Conservation (phyloP, 2,797 vertebrate genomes). For the Myoxocephalus aenaeus region DNA sequence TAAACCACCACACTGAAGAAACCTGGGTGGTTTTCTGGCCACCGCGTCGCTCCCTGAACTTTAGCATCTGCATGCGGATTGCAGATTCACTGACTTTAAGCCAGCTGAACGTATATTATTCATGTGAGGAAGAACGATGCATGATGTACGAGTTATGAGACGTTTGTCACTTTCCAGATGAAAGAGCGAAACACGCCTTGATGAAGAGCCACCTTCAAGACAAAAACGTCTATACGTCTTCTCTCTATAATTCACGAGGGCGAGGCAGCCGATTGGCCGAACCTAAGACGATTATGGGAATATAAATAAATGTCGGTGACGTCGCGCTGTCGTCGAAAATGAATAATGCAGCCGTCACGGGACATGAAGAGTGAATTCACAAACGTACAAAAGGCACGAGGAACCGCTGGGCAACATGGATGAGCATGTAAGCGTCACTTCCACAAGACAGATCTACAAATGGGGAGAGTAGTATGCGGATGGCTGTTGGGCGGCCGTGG, state of each 20-base stretch:
- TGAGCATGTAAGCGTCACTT: neutral
- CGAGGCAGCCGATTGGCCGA: neutral
- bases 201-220: neutral
- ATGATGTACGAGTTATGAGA: neutral
- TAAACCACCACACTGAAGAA: neutral
- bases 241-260: neutral
- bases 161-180: neutral
- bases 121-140: neutral
- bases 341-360: constrained; percentile 27
- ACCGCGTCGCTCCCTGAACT: neutral
- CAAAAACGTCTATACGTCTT: neutral
- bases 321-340: constrained; percentile 12
- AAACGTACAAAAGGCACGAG: constrained; percentile 16
- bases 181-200: constrained; percentile 11
- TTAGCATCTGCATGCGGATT: neutral
- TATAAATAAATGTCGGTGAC: constrained; percentile 58
- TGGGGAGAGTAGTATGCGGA: neutral
- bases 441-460: neutral
- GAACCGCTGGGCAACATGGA: neutral
- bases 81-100: neutral
- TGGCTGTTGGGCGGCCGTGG: neutral
- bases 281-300: constrained; percentile 44
- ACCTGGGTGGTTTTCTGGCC: neutral
- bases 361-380: neutral
- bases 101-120: neutral